Conservation (phyloP, 2,797 vertebrate species). For the Sebastes itinus region DNA sequence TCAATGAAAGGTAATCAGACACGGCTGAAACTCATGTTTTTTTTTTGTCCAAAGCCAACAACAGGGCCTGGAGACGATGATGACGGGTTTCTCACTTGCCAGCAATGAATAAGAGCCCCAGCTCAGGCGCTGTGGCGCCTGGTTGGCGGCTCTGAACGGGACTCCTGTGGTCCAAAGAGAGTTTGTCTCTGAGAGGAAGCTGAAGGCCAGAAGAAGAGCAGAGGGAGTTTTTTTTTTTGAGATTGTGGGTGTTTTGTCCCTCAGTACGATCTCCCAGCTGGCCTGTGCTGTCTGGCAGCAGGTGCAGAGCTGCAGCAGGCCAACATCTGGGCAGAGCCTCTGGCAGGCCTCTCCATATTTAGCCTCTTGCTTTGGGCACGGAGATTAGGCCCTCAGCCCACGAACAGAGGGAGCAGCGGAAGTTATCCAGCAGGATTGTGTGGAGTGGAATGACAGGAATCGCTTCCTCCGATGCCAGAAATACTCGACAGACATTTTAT, state of each 20-base stretch:
- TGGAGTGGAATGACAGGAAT: conserved; percentile 73
- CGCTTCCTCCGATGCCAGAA: conserved; percentile 28
- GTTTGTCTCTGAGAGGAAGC: conserved; percentile 38
- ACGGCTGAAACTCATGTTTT: conserved; percentile 18
- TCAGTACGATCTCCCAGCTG: conserved; percentile 51
- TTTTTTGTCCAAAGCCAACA: conserved; percentile 29
- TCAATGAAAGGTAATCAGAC: conserved; percentile 66
- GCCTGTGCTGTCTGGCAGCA: conserved; percentile 63
- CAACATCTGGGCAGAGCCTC: conserved; percentile 76
- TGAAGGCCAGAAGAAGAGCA: conserved; percentile 38
- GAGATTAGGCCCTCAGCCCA: conserved; percentile 66
- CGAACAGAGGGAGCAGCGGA: conserved; percentile 65
- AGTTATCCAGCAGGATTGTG: conserved; percentile 63
- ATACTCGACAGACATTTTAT: conserved; percentile 22
- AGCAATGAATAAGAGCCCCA: conserved; percentile 48
- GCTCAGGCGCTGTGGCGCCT: conserved; percentile 51
- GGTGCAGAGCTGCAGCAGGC: conserved; percentile 72
- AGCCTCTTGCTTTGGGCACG: conserved; percentile 56
- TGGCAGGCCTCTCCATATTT: conserved; percentile 72
- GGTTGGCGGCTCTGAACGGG: conserved; percentile 31
- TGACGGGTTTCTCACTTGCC: conserved; percentile 51
- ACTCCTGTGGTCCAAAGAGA: conserved; percentile 20
- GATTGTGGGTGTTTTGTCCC: conserved; percentile 25
- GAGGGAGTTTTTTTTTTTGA: neutral
- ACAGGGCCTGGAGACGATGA: conserved; percentile 25